Evolutionary conservation across 2,113 vertebrate genomes (phyloP).

Genomic region (Eleginops maclovinus): DNA sequence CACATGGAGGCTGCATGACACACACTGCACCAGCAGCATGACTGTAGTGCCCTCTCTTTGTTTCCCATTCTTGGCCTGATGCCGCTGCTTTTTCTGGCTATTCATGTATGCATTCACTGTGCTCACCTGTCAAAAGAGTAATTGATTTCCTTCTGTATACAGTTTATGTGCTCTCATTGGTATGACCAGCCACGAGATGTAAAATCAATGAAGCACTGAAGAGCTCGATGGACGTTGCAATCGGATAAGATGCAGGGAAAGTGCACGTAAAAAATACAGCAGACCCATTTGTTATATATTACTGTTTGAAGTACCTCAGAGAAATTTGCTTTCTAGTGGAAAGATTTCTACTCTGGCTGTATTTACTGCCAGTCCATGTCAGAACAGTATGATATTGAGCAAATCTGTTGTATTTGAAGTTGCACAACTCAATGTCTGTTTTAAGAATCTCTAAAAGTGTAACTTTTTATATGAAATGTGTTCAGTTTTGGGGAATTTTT

Average conservation of each 20-base stretch:
- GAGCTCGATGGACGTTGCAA: background rate
- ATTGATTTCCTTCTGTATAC: slow-evolving; percentile 50
- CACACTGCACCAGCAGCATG: slow-evolving; percentile 35
- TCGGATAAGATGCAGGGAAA: slow-evolving; percentile 19
- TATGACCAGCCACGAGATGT: slow-evolving; percentile 38
- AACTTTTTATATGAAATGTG: background rate
- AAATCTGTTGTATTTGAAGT: background rate
- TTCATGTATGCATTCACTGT: slow-evolving; percentile 33
- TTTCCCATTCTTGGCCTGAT: slow-evolving; percentile 10
- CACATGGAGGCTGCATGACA: slow-evolving; percentile 33
- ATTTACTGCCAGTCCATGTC: no score
- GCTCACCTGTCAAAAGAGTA: slow-evolving; percentile 35
- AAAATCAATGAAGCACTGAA: slow-evolving; percentile 56
- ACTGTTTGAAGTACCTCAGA: background rate
- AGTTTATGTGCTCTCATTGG: slow-evolving; percentile 45
- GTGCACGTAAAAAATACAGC: slow-evolving; percentile 20
- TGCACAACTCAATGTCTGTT: slow-evolving; percentile 9
- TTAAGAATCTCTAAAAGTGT: background rate
- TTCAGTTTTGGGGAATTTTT: background rate
- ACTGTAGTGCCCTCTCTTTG: slow-evolving; percentile 14
- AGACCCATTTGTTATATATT: slow-evolving; percentile 21
- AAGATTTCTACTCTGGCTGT: no score
- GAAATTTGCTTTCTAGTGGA: no score
- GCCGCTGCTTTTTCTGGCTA: slow-evolving; percentile 33
- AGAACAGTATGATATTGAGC: no score